Conservation (phyloP, 2,888 invertebrate species). For the Mimumesa dahlbomi region DNA sequence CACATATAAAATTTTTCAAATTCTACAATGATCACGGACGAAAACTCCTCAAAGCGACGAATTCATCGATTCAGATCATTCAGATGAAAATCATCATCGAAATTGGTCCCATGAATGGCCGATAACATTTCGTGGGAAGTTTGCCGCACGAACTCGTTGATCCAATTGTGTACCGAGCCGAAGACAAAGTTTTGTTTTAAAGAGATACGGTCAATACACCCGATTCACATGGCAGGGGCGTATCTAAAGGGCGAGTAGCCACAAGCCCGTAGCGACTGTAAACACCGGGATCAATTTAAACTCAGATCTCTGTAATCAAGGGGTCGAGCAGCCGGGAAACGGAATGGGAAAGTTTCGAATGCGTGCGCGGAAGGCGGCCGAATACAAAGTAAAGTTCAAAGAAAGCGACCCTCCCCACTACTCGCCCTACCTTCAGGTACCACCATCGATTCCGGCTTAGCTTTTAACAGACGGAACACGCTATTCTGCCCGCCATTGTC, state of each 20-base stretch:
- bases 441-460: not conserved
- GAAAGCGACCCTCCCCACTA: constrained; percentile 17
- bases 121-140: no score
- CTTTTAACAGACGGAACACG: no score
- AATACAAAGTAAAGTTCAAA: constrained; percentile 20
- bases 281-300: constrained; percentile 77
- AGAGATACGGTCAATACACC: constrained; percentile 9
- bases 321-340: constrained; percentile 63
- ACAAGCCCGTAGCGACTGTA: constrained; percentile 59
- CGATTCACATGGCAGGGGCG: not conserved
- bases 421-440: no score
- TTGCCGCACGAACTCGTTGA: no score
- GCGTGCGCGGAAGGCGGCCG: constrained; percentile 6
- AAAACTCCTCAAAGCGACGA: no score
- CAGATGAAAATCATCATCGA: no score
- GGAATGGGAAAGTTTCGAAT: constrained; percentile 58
- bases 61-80: no score
- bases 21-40: no score
- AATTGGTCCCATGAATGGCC: no score
- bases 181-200: constrained; percentile 28
- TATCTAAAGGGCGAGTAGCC: constrained; percentile 18
- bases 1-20: no score
- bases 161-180: constrained; percentile 7
- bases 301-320: constrained; percentile 79
- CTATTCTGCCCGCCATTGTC: no score